Base-by-base conservation (phyloP, 2,113 vertebrate species). In the Otocyon megalotis region DNA sequence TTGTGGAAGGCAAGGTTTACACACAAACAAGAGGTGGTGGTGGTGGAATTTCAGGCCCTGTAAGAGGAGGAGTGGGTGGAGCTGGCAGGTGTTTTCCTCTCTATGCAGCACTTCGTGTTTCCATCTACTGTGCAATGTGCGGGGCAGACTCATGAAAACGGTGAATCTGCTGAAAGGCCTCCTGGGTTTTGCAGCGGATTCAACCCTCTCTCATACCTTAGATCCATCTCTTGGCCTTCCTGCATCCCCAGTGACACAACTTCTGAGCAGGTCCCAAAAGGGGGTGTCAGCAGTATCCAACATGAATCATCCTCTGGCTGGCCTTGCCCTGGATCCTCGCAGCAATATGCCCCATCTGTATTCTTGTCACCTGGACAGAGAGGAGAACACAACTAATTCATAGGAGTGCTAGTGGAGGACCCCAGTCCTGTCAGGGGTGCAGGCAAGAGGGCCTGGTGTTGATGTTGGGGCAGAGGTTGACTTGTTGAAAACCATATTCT, bases 321-420 rank as follows among this genome's bases (percentile, higher is more conserved):
- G 22, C 62, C 79, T 71, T 48, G 28, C 16, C 11, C 8, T 0
- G 15, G 32, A 12, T 30, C 5, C 10, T 54, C 48, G 43, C 14
- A 74, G 16, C 5, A 32, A 65, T 17, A 11, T 43, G 5, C 16
- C 35, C 0, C 37, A 60, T 88, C 50, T 54, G 32, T 30, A 3
- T 56, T 93, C 56, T 89, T 81, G 48, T 95, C 60, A 48, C n/a
- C 85, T 69, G 28, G 79, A 35, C 85, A 77, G 90, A 54, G 13
- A 43, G 30, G n/a, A 50, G 13, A 5, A 3, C 28, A 43, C 0
- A 8, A 0, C 15, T 3, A 15, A 24, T 30, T 80, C 24, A 5
- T 1, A 37, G 92, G 30, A 43, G 1, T 26, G 37, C 43, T 32
- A 0, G 26, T 15, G 32, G 60, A 88, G 53, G 43, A 30, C 24